Conservation (phyloP, 2,888 invertebrate species). For the Tanytarsus gracilentus region DNA sequence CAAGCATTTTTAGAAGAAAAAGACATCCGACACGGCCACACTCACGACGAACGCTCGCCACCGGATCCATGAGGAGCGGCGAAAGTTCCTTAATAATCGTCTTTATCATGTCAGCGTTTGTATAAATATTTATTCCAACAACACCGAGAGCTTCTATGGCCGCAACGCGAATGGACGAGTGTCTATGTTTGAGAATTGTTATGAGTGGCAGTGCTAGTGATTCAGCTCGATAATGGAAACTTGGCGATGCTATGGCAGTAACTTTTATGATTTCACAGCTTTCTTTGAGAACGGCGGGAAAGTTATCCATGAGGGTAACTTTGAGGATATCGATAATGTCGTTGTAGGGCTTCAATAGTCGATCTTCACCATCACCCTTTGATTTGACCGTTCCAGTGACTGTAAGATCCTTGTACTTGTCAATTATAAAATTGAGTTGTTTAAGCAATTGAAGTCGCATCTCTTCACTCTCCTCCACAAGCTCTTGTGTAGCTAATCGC, state of each 20-base stretch:
- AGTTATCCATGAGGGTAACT: constrained; percentile 66
- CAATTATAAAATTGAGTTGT: constrained; percentile 57
- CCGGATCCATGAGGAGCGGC: constrained; percentile 78
- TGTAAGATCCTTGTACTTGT: constrained; percentile 52
- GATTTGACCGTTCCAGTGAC: constrained; percentile 60
- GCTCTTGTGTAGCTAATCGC: constrained; percentile 68
- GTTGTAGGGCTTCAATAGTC: constrained; percentile 35
- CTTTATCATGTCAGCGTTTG: constrained; percentile 62
- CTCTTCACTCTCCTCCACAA: constrained; percentile 66
- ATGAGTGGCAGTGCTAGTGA: constrained; percentile 64
- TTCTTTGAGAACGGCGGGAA: constrained; percentile 69
- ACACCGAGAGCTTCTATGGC: constrained; percentile 64
- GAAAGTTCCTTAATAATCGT: constrained; percentile 70
- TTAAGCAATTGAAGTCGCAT: constrained; percentile 60
- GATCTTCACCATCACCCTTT: constrained; percentile 28
- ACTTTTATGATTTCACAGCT: constrained; percentile 63
- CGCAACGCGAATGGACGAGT: constrained; percentile 67
- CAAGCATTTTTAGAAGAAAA: constrained; percentile 68
- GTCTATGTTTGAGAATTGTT: constrained; percentile 67
- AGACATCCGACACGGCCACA: constrained; percentile 66
- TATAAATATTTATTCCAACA: constrained; percentile 50
- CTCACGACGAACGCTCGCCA: constrained; percentile 64
- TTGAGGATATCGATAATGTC: constrained; percentile 65
- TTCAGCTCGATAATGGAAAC: constrained; percentile 69
- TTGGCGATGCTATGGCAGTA: constrained; percentile 53